phyloP scores from a whole-genome alignment of 1,140 invertebrate genomes.

The Papilio dardanus region DNA sequence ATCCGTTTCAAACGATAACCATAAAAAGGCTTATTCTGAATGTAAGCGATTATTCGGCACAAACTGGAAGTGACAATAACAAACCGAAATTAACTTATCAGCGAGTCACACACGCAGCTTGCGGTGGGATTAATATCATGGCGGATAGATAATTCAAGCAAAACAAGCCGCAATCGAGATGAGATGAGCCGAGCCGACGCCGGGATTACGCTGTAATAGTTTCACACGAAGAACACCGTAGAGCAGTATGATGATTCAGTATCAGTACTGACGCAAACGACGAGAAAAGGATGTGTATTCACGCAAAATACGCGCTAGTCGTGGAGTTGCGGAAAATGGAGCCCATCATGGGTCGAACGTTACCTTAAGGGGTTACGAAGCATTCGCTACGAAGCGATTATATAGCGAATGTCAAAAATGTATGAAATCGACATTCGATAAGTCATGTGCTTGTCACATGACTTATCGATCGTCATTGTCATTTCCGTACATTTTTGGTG shows the following conservation, averaged over 20 bases:
- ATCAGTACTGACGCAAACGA: background rate
- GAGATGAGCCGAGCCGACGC: conserved; percentile 5
- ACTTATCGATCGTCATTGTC: no score
- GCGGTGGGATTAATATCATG: conserved; percentile 18
- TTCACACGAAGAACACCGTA: background rate
- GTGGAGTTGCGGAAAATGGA: no score
- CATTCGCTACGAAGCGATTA: no score
- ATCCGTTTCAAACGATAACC: background rate
- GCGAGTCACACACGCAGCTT: conserved; percentile 18
- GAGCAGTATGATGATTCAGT: background rate
- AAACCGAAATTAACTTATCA: conserved; percentile 35
- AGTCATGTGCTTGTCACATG: no score
- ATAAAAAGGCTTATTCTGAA: conserved; percentile 8
- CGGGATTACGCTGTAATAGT: background rate
- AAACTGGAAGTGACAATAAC: conserved; percentile 6
- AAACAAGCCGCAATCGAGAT: conserved; percentile 29
- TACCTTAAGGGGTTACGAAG: no score
- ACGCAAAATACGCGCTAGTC: no score
- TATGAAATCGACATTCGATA: no score
- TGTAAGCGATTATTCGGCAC: conserved; percentile 16
- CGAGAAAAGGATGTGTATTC: no score
- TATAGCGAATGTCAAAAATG: no score
- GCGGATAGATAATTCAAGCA: conserved; percentile 37
- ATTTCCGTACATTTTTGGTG: no score
- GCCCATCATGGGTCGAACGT: no score